These are phyloP conservation scores for Anthrax anthrax DNA, from an alignment of 2,888 invertebrate genomes.

Conservation along the genomic window DNA sequence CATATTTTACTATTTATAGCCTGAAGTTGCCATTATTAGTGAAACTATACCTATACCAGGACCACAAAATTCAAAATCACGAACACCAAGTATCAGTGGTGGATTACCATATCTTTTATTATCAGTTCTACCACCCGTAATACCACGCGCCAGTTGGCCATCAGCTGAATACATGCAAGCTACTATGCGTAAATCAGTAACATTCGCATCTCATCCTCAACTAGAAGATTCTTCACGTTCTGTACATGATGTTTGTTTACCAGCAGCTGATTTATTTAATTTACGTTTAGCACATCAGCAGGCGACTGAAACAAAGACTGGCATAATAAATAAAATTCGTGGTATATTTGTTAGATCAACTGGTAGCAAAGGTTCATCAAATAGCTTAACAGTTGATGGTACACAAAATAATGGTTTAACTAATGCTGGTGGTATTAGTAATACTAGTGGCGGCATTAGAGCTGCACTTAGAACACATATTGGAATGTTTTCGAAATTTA, in stretches of 20 bases:
- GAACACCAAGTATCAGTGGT: conserved; percentile 53
- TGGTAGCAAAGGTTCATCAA: conserved; percentile 54
- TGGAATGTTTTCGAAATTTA: conserved; percentile 54
- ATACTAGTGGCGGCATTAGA: conserved; percentile 37
- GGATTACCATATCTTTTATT: conserved; percentile 55
- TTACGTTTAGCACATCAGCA: conserved; percentile 39
- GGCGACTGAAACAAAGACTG: conserved; percentile 41
- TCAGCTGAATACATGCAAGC: conserved; percentile 49
- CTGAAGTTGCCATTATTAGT: conserved; percentile 27
- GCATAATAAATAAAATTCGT: conserved; percentile 38
- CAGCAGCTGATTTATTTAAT: conserved; percentile 44
- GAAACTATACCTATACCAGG: conserved; percentile 11
- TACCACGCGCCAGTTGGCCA: conserved; percentile 64
- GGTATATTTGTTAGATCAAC: conserved; percentile 50
- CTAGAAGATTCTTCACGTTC: conserved; percentile 37
- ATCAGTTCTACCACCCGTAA: conserved; percentile 59
- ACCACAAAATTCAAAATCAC: conserved; percentile 18
- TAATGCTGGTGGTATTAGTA: background rate
- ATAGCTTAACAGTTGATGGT: conserved; percentile 31
- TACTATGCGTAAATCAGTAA: conserved; percentile 45
- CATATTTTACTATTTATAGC: no score
- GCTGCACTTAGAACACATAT: conserved; percentile 58
- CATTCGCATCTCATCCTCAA: conserved; percentile 51
- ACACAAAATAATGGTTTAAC: conserved; percentile 36
- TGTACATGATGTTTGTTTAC: conserved; percentile 33